These are phyloP conservation scores for Ormyrus thymus DNA, from an alignment of 2,888 invertebrate genomes.

Conservation along the genomic window DNA sequence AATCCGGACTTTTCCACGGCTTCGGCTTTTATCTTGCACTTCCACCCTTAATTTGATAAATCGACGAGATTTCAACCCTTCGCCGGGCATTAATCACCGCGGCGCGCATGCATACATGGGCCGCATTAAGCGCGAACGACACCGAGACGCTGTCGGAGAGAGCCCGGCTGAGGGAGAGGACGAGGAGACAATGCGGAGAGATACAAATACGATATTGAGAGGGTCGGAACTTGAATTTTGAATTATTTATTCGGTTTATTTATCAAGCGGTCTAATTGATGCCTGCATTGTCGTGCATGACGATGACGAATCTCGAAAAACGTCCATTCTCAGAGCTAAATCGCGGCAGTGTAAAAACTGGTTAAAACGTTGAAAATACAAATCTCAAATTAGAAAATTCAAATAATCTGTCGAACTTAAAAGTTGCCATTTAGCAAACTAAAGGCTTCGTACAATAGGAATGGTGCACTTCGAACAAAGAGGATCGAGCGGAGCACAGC, in stretches of 20 bases:
- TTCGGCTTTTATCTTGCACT: slow-evolving; percentile 72
- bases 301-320: neutral
- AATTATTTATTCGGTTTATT: slow-evolving; percentile 9
- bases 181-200: slow-evolving; percentile 44
- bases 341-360: no score
- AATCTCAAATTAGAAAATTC: no score
- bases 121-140: slow-evolving; percentile 65
- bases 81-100: slow-evolving; percentile 71
- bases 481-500: slow-evolving; percentile 25
- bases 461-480: slow-evolving; percentile 17
- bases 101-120: slow-evolving; percentile 73
- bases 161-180: neutral
- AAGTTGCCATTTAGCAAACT: neutral
- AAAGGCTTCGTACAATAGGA: neutral
- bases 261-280: neutral
- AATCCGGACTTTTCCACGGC: slow-evolving; percentile 69
- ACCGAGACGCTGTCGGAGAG: neutral
- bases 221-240: slow-evolving; percentile 10
- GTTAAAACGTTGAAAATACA: no score
- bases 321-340: neutral
- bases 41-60: slow-evolving; percentile 75
- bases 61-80: slow-evolving; percentile 71
- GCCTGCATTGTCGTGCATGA: no score
- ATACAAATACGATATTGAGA: slow-evolving; percentile 21
- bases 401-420: no score